phyloP scores from a whole-genome alignment of 2,113 vertebrate species.

The Geococcyx californianus region DNA sequence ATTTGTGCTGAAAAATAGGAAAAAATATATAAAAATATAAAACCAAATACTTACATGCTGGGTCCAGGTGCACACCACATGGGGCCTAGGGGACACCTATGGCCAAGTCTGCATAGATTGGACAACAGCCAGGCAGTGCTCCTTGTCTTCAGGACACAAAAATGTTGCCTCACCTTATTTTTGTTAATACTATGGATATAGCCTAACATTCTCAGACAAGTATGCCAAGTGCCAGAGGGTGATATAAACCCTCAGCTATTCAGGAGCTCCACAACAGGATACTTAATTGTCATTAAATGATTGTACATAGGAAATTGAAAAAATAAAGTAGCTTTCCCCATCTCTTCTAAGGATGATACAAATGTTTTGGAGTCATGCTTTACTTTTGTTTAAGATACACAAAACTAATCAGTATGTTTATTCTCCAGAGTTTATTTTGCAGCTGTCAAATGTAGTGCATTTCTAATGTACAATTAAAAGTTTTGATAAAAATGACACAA shows the following conservation, averaged over 20 bases:
- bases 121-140: not conserved
- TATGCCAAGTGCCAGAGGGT: not conserved
- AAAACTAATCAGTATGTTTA: slow-evolving; percentile 6
- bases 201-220: not conserved
- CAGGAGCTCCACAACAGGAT: not conserved
- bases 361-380: not conserved
- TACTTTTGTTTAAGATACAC: not conserved
- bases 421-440: slow-evolving; percentile 37
- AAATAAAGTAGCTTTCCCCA: not conserved
- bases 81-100: not conserved
- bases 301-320: not conserved
- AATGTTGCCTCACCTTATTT: not conserved
- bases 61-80: not conserved
- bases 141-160: not conserved
- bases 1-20: not conserved
- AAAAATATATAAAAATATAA: not conserved
- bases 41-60: not conserved
- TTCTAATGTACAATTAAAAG: slow-evolving; percentile 65
- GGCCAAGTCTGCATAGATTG: not conserved
- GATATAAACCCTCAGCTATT: not conserved
- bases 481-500: slow-evolving; percentile 65
- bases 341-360: not conserved
- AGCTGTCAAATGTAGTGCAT: slow-evolving; percentile 52
- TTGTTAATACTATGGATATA: not conserved
- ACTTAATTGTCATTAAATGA: not conserved